Base-by-base conservation (phyloP, 2,797 vertebrate species). In the Molossus alvarezi region DNA sequence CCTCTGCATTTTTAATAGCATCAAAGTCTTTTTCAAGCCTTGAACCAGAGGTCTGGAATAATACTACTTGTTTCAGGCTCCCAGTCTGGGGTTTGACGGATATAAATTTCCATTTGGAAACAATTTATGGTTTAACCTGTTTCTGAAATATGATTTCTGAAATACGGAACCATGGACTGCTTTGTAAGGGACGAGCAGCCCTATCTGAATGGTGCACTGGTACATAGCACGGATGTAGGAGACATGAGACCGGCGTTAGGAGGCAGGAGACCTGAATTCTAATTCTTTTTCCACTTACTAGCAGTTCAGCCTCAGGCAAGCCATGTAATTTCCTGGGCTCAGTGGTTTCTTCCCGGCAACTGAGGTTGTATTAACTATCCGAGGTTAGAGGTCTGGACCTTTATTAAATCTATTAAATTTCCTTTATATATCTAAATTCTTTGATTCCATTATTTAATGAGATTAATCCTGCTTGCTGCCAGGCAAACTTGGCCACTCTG, bases 401-500 rank as follows among this genome's bases (percentile, higher is more conserved):
- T 57, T 77, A 71, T 95, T 95, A 88, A 62, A 93, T 90, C 41
- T 88, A 37, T 87, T 92, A 87, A 53, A 71, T 97, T 87, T 94
- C 58, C 82, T 80, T 92, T 94, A 58, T 90, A 69, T 93, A 53
- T 94, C 77, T 90, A 84, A 94, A 57, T 91, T 90, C 21, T 71
- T 93, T 27, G 72, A 93, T 93, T 88, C 55, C 17, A 67, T 85
- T 95, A 72, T 94, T 91, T 91, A 62, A 87, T 55, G 41, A 92
- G 76, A 82, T 81, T 85, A 90, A 76, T 92, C 91, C 72, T 62
- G n/a, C 79, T 94, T 91, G 75, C 73, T 80, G 76, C 76, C 55
- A 33, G 65, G 48, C 37, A 65, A 48, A 81, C 20, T 15, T 76
- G 51, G 13, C 55, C 67, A 53, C 57, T 92, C 64, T 85, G 3